These are phyloP conservation scores for Lemur catta DNA, from an alignment of 2,797 vertebrate genomes.

Conservation along the genomic window DNA sequence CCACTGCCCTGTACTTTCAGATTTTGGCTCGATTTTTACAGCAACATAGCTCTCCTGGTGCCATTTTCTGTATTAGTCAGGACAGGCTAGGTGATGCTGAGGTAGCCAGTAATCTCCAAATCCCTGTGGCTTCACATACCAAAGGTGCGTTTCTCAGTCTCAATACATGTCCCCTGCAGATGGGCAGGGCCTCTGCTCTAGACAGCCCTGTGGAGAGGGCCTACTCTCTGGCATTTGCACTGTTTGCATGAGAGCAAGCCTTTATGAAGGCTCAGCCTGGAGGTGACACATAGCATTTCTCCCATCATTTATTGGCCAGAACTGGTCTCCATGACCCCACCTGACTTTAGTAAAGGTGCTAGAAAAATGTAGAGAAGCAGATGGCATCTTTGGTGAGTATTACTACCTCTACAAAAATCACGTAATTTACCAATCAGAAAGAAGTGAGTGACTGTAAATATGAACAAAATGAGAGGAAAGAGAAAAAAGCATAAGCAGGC, in stretches of 20 bases:
- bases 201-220: neutral
- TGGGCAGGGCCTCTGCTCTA: neutral
- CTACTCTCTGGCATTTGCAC: neutral
- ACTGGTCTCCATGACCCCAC: neutral
- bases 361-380: neutral
- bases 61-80: neutral
- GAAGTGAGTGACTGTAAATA: neutral
- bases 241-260: neutral
- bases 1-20: neutral
- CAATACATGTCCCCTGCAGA: neutral
- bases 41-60: neutral
- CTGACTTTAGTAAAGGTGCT: neutral
- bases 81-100: neutral
- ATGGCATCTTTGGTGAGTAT: neutral
- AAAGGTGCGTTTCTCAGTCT: neutral
- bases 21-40: neutral
- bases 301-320: neutral
- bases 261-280: neutral
- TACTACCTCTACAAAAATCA: neutral
- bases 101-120: neutral
- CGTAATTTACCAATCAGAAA: neutral
- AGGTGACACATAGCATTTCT: neutral
- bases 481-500: neutral
- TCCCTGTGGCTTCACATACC: neutral
- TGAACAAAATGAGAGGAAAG: slow-evolving; percentile 24